phyloP scores from a whole-genome alignment of 2,113 vertebrate species.

The Pteruthius melanotis region DNA sequence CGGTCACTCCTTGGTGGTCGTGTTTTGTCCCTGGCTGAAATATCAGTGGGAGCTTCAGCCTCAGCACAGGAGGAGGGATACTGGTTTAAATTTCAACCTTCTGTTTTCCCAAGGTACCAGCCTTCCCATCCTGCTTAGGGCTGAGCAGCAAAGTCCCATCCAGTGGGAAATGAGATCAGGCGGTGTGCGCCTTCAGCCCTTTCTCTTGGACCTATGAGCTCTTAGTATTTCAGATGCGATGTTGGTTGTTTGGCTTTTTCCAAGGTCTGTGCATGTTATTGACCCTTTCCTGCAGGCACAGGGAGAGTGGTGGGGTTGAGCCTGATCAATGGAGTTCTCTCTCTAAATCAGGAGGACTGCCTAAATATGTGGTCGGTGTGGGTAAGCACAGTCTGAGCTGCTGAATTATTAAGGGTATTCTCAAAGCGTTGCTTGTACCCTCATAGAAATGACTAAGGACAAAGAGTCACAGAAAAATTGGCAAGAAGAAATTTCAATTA shows the following conservation, averaged over 20 bases:
- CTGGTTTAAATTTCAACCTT: neutral
- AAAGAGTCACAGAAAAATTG: neutral
- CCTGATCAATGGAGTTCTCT: neutral
- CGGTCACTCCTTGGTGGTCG: fast-evolving
- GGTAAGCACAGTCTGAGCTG: constrained; percentile 1
- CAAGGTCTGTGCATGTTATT: neutral
- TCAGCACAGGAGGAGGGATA: neutral
- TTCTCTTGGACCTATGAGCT: neutral
- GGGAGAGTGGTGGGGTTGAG: neutral
- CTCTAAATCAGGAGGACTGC: neutral
- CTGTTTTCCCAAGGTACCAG: neutral
- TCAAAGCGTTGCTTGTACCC: neutral
- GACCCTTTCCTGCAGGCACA: neutral
- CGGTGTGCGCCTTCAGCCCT: neutral
- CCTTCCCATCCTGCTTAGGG: neutral
- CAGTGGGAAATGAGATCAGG: fast-evolving
- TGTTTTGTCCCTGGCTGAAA: neutral
- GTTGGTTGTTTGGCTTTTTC: neutral
- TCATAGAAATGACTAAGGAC: neutral
- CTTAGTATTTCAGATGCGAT: fast-evolving
- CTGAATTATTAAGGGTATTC: neutral
- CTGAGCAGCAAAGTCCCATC: neutral
- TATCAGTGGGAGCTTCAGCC: neutral
- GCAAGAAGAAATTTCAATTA: neutral
- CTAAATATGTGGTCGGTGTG: neutral